These are phyloP conservation scores for Xiphias gladius DNA, from an alignment of 2,113 vertebrate genomes.

Conservation along the genomic window DNA sequence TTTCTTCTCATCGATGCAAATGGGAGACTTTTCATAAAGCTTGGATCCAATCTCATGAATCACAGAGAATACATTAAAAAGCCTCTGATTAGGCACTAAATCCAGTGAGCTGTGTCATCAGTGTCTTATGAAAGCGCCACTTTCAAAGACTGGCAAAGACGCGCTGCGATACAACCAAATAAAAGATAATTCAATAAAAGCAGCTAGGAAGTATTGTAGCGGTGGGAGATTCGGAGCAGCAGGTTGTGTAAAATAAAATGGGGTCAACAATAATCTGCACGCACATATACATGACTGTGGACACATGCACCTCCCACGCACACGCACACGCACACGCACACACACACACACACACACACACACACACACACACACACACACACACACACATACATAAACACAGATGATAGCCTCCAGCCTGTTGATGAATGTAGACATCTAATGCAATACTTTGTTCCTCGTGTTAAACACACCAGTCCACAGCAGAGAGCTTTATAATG, in stretches of 20 bases:
- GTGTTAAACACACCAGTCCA: constrained; percentile 61
- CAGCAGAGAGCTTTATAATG: constrained; percentile 59
- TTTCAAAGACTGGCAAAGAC: constrained; percentile 57
- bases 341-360: background rate
- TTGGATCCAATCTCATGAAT: constrained; percentile 74
- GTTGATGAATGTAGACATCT: constrained; percentile 56
- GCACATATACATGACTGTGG: constrained; percentile 11
- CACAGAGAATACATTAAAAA: constrained; percentile 73
- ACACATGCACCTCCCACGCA: constrained; percentile 8
- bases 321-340: too few relatives aligned
- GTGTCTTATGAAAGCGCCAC: constrained; percentile 59
- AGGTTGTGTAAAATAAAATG: constrained; percentile 53
- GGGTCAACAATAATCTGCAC: constrained; percentile 51
- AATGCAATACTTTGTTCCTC: constrained; percentile 35
- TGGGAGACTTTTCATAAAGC: constrained; percentile 76
- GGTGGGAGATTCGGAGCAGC: constrained; percentile 21
- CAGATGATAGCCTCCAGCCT: constrained; percentile 50
- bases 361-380: constrained; percentile 10
- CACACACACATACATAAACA: background rate
- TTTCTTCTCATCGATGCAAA: constrained; percentile 75
- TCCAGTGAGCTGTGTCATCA: constrained; percentile 74
- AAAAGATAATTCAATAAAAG: constrained; percentile 71
- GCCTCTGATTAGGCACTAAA: constrained; percentile 71
- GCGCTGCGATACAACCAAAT: constrained; percentile 50
- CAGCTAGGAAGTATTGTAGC: constrained; percentile 34